Evolutionary conservation across 2,888 invertebrate species (phyloP).

Genomic region (Heteromurus nitidus): DNA sequence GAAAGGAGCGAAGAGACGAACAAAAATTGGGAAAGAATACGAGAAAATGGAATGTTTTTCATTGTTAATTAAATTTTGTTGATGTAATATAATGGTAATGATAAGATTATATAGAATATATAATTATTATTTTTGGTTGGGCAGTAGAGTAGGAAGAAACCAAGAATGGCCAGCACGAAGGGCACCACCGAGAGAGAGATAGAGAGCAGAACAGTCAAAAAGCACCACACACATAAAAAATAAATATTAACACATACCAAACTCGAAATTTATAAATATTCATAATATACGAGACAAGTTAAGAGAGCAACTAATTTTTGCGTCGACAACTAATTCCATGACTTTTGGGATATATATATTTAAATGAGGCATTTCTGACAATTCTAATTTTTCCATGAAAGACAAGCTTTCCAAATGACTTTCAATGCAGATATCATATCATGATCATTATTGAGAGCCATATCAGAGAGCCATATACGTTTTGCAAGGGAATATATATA

Average conservation of each 20-base stretch:
- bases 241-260: constrained; percentile 71
- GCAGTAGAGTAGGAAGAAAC: constrained; percentile 71
- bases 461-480: neutral
- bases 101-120: constrained; percentile 8
- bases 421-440: neutral
- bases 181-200: constrained; percentile 73
- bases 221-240: constrained; percentile 73
- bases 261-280: constrained; percentile 52
- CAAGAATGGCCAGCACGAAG: constrained; percentile 73
- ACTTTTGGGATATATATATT: neutral
- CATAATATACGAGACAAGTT: constrained; percentile 43
- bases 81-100: neutral
- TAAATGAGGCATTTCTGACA: neutral
- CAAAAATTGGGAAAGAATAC: neutral
- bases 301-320: constrained; percentile 36
- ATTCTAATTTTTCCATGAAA: neutral
- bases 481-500: too few relatives aligned
- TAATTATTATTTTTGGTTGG: constrained; percentile 62
- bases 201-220: constrained; percentile 73
- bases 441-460: constrained; percentile 17
- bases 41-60: neutral
- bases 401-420: neutral
- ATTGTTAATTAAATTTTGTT: neutral
- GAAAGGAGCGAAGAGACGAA: constrained; percentile 11
- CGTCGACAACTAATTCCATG: neutral